These are phyloP conservation scores for Stegophylla sp. DNA, from an alignment of 2,888 invertebrate genomes.

Conservation along the genomic window DNA sequence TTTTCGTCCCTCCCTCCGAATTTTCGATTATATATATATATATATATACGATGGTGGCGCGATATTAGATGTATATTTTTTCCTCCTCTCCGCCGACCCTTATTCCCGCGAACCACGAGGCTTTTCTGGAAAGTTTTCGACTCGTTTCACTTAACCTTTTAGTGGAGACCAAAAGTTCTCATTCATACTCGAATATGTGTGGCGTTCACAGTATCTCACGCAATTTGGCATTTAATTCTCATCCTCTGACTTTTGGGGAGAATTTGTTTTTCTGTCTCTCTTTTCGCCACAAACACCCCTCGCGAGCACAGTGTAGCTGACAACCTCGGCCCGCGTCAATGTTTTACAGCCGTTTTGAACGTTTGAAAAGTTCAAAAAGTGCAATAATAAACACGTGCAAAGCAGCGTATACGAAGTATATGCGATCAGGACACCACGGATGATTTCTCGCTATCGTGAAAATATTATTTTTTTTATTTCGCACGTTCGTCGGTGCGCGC, in stretches of 20 bases:
- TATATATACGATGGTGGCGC: not conserved
- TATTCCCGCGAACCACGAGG: not conserved
- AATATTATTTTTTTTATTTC: no score
- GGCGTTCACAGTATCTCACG: not conserved
- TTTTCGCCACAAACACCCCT: no score
- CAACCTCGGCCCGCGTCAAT: no score
- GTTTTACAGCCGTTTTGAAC: no score
- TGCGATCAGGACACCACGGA: no score
- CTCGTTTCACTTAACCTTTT: constrained; percentile 56
- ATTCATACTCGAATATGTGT: not conserved
- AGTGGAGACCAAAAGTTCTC: constrained; percentile 37
- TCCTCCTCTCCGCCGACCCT: not conserved
- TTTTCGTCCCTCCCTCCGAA: not conserved
- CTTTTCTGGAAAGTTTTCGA: constrained; percentile 43
- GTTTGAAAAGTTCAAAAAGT: no score
- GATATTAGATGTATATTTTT: constrained; percentile 30
- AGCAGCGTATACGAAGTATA: no score
- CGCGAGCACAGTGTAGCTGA: no score
- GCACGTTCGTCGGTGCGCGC: not conserved
- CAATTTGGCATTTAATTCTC: constrained; percentile 45
- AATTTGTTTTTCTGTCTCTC: no score
- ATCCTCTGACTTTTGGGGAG: no score
- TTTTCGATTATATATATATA: constrained; percentile 16
- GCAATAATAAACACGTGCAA: no score
- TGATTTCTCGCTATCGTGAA: no score